phyloP scores from a whole-genome alignment of 1,140 invertebrate genomes.

The Micrasema longulum region DNA sequence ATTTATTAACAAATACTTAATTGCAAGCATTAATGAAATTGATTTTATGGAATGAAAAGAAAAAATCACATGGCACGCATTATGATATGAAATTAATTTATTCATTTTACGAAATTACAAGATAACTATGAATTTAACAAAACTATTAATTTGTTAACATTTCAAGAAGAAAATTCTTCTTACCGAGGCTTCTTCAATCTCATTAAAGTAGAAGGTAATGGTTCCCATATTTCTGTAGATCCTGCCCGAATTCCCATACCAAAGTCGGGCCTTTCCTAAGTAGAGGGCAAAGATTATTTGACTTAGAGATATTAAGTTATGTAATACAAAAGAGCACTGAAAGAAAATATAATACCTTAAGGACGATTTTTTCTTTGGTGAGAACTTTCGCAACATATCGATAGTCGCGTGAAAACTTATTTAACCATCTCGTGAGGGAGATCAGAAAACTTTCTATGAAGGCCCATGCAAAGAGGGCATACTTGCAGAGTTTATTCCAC shows the following conservation, averaged over 20 bases:
- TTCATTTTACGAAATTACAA: too few species aligned
- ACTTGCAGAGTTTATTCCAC: conserved; percentile 51
- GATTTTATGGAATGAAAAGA: too few species aligned
- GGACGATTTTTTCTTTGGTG: conserved; percentile 81
- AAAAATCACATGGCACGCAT: too few species aligned
- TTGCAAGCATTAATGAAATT: too few species aligned
- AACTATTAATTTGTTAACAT: background rate
- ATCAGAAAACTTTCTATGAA: conserved; percentile 87
- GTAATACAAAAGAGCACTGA: background rate
- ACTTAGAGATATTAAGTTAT: background rate
- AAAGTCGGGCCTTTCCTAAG: conserved; percentile 76
- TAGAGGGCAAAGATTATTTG: conserved; percentile 22
- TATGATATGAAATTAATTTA: too few species aligned
- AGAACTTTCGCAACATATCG: conserved; percentile 88
- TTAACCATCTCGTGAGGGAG: conserved; percentile 87
- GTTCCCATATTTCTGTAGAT: conserved; percentile 80
- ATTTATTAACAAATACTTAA: too few species aligned
- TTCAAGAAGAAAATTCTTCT: conserved; percentile 54
- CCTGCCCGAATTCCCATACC: conserved; percentile 75
- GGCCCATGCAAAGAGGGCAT: conserved; percentile 62
- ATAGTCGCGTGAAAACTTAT: conserved; percentile 92
- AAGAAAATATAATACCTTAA: conserved; percentile 76
- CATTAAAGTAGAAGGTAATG: conserved; percentile 67
- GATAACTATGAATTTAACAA: background rate
- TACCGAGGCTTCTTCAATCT: conserved; percentile 67